A percentile compares a stretch with the other conserved stretches of the same genome.
phyloP scores from a whole-genome alignment of 2,113 vertebrate genomes.

The Muntiacus muntjak region DNA sequence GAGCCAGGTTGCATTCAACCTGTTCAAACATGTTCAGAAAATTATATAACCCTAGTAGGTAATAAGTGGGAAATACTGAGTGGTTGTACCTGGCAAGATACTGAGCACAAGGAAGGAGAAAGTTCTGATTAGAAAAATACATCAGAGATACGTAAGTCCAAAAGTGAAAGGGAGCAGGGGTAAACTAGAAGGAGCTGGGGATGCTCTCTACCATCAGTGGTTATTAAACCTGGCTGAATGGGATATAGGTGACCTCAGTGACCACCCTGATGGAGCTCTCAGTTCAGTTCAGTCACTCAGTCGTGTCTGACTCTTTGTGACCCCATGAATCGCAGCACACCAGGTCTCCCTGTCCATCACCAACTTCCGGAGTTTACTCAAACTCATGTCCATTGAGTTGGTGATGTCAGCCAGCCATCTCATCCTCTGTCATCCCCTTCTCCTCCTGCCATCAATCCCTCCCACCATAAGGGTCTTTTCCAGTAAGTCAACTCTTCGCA shows the following conservation, averaged over 20 bases:
- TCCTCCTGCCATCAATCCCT: no score
- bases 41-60: neutral
- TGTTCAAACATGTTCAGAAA: neutral
- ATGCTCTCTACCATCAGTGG: neutral
- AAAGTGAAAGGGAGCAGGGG: neutral
- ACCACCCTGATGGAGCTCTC: neutral
- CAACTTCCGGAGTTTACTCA: no score
- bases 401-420: no score
- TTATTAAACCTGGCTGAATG: neutral
- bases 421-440: no score
- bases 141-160: neutral
- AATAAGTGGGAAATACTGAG: neutral
- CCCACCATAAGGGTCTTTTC: no score
- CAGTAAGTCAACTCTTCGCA: no score
- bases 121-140: neutral
- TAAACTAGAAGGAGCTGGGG: neutral
- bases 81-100: neutral
- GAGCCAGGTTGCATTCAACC: neutral
- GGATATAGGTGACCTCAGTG: neutral
- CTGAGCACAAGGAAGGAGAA: neutral
- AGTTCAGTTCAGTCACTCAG: neutral
- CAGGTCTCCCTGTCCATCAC: neutral
- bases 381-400: no score
- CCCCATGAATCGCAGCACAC: neutral
- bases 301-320: neutral